Percentiles rank a stretch among this genome's conserved stretches.
Evolutionary conservation across 2,888 invertebrate genomes (phyloP).

Genomic region (Cynaeus angustus): DNA sequence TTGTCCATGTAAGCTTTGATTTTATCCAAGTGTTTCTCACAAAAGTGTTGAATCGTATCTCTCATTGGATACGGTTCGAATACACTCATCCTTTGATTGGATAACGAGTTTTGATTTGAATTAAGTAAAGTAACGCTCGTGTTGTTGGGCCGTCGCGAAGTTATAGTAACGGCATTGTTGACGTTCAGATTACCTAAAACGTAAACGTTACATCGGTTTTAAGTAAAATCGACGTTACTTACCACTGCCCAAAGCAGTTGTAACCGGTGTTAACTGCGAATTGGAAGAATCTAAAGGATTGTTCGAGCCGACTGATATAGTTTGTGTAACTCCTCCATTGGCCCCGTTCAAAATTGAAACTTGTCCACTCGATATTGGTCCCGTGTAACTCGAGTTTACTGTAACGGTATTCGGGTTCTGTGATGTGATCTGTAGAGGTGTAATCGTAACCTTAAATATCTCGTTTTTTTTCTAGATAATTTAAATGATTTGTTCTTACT

Average conservation of each 20-base stretch:
- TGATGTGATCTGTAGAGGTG: constrained; percentile 50
- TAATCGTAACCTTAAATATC: constrained; percentile 52
- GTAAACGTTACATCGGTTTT: constrained; percentile 7
- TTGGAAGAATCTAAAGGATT: constrained; percentile 52
- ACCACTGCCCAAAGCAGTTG: constrained; percentile 60
- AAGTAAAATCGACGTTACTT: no score
- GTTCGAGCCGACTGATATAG: constrained; percentile 66
- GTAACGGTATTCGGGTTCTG: constrained; percentile 62
- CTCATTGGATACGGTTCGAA: constrained; percentile 94
- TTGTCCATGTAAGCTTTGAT: constrained; percentile 94
- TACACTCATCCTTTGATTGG: constrained; percentile 81
- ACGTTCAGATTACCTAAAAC: constrained; percentile 72
- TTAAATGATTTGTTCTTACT: constrained; percentile 56
- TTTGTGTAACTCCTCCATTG: constrained; percentile 65
- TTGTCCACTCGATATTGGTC: constrained; percentile 66
- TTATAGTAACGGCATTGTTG: constrained; percentile 76
- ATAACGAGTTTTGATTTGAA: constrained; percentile 70
- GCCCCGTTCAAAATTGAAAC: constrained; percentile 67
- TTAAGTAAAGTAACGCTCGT: constrained; percentile 87
- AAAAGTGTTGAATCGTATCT: constrained; percentile 95
- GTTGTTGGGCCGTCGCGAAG: constrained; percentile 78
- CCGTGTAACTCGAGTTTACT: constrained; percentile 68
- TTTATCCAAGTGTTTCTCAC: constrained; percentile 94
- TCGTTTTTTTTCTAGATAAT: constrained; percentile 23
- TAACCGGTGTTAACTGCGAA: constrained; percentile 49